phyloP scores from a whole-genome alignment of 2,888 invertebrate genomes.

The Thumatha senex region DNA sequence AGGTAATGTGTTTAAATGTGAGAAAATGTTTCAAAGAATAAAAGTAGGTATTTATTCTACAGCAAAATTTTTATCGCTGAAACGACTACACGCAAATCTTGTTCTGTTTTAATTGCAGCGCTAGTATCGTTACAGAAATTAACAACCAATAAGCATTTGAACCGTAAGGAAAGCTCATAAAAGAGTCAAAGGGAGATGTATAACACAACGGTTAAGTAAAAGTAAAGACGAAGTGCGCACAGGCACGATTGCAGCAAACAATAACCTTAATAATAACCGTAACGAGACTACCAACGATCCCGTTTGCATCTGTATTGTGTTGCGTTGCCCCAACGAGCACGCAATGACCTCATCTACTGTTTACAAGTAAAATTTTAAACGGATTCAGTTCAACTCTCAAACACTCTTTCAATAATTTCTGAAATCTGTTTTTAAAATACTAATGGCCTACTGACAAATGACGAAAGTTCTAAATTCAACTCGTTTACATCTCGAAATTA shows the following conservation, averaged over 20 bases:
- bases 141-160: constrained; percentile 27
- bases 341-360: constrained; percentile 45
- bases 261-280: constrained; percentile 70
- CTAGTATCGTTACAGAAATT: constrained; percentile 28
- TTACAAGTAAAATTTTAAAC: constrained; percentile 35
- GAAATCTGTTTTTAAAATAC: neutral
- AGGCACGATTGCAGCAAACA: constrained; percentile 62
- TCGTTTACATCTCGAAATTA: neutral
- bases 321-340: constrained; percentile 48
- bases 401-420: constrained; percentile 17
- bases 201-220: constrained; percentile 55
- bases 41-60: constrained; percentile 16
- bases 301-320: constrained; percentile 67
- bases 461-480: neutral
- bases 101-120: neutral
- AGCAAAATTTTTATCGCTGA: constrained; percentile 9
- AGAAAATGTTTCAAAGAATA: constrained; percentile 8
- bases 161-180: constrained; percentile 27
- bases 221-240: constrained; percentile 55
- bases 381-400: constrained; percentile 19
- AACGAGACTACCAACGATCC: constrained; percentile 62
- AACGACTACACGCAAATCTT: constrained; percentile 2
- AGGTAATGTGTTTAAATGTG: constrained; percentile 6
- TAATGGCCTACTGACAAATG: neutral
- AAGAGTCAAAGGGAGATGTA: constrained; percentile 51